These are phyloP conservation scores for Saguinus oedipus DNA, from an alignment of 2,797 vertebrate species.

Conservation along the genomic window DNA sequence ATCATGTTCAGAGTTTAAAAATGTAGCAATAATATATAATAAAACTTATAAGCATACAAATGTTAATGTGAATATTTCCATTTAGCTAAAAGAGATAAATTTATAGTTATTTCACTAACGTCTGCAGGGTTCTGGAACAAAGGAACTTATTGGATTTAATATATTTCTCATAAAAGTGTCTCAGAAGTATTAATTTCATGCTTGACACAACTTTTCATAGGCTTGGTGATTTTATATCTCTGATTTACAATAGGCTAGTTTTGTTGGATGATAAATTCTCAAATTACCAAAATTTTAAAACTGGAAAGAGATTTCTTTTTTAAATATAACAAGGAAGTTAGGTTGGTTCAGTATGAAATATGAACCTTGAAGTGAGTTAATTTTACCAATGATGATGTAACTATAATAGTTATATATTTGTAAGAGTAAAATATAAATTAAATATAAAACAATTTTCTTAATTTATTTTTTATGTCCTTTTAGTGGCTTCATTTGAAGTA, in stretches of 20 bases:
- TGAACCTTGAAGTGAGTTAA: neutral
- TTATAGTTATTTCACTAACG: slow-evolving; percentile 61
- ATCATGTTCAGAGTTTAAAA: neutral
- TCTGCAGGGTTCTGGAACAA: slow-evolving; percentile 58
- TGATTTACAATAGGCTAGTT: slow-evolving; percentile 51
- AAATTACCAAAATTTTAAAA: slow-evolving; percentile 63
- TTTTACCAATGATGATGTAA: neutral
- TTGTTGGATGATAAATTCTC: slow-evolving; percentile 72
- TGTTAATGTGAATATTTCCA: slow-evolving; percentile 38
- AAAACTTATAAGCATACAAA: slow-evolving; percentile 45
- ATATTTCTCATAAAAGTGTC: slow-evolving; percentile 69
- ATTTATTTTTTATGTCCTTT: neutral
- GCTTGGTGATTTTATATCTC: slow-evolving; percentile 68
- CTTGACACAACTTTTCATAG: slow-evolving; percentile 62
- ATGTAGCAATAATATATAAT: neutral
- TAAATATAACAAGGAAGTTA: slow-evolving; percentile 1
- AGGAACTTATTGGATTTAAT: slow-evolving; percentile 65
- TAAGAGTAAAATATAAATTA: neutral
- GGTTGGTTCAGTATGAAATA: slow-evolving; percentile 2
- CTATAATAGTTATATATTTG: neutral
- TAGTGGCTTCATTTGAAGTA: neutral
- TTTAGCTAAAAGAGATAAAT: slow-evolving; percentile 58
- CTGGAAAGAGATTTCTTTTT: slow-evolving; percentile 15
- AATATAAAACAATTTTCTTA: neutral
- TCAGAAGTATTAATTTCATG: slow-evolving; percentile 72